Percentiles rank a stretch among this genome's conserved stretches.
Evolutionary conservation across 2,888 invertebrate genomes (phyloP).

Genomic region (Dryocosmus kuriphilus): DNA sequence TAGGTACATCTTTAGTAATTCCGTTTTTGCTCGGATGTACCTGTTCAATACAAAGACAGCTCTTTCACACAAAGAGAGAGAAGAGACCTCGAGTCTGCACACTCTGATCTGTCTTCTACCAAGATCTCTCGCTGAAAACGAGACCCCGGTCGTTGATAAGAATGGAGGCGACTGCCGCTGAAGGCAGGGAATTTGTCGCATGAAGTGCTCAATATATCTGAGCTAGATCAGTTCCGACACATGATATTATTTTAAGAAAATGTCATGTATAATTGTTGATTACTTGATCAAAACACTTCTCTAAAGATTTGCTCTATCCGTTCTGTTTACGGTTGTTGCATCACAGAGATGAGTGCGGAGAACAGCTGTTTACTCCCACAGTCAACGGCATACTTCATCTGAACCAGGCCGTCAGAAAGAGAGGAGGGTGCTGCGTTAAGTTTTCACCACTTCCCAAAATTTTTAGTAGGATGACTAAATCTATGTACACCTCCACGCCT

Average conservation of each 20-base stretch:
- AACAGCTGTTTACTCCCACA: conserved; percentile 40
- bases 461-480: neutral
- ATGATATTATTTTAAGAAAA: no score
- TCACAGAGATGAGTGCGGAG: no score
- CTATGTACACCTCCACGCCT: neutral
- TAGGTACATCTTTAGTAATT: conserved; percentile 42
- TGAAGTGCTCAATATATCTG: conserved; percentile 46
- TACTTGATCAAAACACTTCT: conserved; percentile 15
- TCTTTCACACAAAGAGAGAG: no score
- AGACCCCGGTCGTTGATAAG: no score
- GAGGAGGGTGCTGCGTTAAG: neutral
- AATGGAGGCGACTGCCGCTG: conserved; percentile 53
- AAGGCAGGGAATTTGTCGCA: conserved; percentile 44
- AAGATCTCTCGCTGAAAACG: no score
- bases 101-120: no score
- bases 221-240: conserved; percentile 55
- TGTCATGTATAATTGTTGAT: no score
- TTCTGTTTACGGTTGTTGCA: conserved; percentile 10
- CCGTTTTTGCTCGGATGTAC: conserved; percentile 25
- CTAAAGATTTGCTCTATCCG: neutral
- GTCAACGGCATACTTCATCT: conserved; percentile 36
- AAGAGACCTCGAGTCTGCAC: neutral
- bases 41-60: neutral
- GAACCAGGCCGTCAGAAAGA: neutral
- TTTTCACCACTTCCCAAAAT: neutral